Conservation (phyloP, 1,140 invertebrate species). For the Orchesella cincta region DNA sequence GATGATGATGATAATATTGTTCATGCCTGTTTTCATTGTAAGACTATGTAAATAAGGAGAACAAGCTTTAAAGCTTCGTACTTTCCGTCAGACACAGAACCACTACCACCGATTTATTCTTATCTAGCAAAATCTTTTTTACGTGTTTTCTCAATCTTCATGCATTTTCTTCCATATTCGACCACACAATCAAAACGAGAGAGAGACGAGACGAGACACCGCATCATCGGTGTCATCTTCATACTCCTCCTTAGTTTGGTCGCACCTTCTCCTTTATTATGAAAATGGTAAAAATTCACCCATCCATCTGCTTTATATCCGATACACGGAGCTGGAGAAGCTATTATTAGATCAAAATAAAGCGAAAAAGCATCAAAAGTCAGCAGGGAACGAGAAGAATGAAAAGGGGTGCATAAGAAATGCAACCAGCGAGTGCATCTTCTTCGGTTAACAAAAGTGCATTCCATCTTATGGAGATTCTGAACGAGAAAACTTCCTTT, state of each 20-base stretch:
- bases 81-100: neutral
- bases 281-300: slow-evolving; percentile 1
- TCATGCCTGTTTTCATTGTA: neutral
- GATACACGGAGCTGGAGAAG: neutral
- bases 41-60: neutral
- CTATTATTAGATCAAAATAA: slow-evolving; percentile 22
- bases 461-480: neutral
- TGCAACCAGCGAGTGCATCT: neutral
- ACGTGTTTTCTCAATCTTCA: neutral
- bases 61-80: neutral
- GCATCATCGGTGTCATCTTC: neutral
- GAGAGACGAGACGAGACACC: neutral
- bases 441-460: neutral
- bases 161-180: neutral
- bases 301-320: neutral
- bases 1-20: too few relatives aligned
- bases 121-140: neutral
- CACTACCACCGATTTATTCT: neutral
- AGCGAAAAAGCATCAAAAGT: slow-evolving; percentile 18
- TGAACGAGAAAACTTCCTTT: neutral
- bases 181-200: slow-evolving; percentile 4
- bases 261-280: neutral
- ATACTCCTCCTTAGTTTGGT: neutral
- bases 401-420: slow-evolving; percentile 18
- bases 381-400: slow-evolving; percentile 10